Percentiles rank a stretch among this genome's conserved stretches.
phyloP scores from a whole-genome alignment of 2,797 vertebrate genomes.

The Coracias cyanogaster region DNA sequence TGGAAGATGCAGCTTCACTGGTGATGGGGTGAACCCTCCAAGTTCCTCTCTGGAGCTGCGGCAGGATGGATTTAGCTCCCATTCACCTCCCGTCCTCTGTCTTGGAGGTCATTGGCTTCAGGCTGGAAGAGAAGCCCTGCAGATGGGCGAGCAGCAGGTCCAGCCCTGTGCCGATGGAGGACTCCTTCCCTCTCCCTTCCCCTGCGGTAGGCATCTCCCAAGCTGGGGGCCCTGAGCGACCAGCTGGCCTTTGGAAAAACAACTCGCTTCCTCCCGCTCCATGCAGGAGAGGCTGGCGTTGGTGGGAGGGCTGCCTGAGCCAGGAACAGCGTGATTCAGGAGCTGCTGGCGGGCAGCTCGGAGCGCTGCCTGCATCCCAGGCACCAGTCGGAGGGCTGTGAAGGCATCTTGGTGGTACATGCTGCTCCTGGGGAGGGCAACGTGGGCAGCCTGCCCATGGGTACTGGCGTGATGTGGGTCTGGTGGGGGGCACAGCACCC shows the following conservation, averaged over 20 bases:
- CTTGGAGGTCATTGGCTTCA: not conserved
- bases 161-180: not conserved
- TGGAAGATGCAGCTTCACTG: not conserved
- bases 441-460: rapidly evolving
- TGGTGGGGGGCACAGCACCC: not conserved
- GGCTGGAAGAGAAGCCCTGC: not conserved
- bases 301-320: constrained; percentile 66
- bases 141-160: not conserved
- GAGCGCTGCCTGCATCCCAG: not conserved
- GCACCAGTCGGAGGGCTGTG: not conserved
- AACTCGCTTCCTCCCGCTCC: constrained; percentile 18
- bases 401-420: not conserved
- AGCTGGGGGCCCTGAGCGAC: not conserved
- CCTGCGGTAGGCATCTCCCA: not conserved
- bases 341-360: constrained; percentile 48
- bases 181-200: not conserved
- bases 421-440: rapidly evolving
- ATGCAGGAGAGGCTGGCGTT: constrained; percentile 34
- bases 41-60: not conserved
- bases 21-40: not conserved
- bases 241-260: constrained; percentile 66
- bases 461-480: rapidly evolving
- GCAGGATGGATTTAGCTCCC: not conserved
- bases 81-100: rapidly evolving
- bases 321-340: constrained; percentile 62